Evolutionary conservation across 2,797 vertebrate species (phyloP), one percentile per base, ranked within the genome.

Genomic region (Mionectes olivaceus): DNA sequence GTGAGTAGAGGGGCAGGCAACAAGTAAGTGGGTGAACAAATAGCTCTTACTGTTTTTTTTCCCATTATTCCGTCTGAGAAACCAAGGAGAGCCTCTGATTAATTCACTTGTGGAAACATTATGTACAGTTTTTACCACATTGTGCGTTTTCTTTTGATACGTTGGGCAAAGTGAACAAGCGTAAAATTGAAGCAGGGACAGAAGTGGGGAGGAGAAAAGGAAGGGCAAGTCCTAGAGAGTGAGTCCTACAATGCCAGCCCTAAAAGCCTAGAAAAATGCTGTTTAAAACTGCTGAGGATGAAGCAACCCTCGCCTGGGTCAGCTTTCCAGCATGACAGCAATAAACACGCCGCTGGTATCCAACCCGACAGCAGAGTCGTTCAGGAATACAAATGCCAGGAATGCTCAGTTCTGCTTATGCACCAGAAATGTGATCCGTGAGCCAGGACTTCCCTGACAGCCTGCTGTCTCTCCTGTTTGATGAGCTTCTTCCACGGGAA

Each of bases 381-480:
- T 46, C 28, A 22, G 24, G 90, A 93, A 80, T 65, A 93, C 81
- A 64, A 57, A 85, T 44, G 30, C 1, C 17, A 5, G 0, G 0
- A 55, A 5, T 4, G 43, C 53, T 49, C 21, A 10, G 43, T 81
- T 88, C 37, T 69, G 59, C 49, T 84, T 37, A 4, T 7, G 88
- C 41, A 5, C 81, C 56, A 21, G 4, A 50, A 75, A 68, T 1
- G 9, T 8, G 5, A 2, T 19, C 12, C 5, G 9, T 50, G 43
- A 49, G 13, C 68, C 1, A 7, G 61, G 86, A 35, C 39, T 68
- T 76, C 19, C 63, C 75, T 18, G 47, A 7, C 71, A 55, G 61
- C 2, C 0, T 0, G 1, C 64, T 19, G 25, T 53, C 68, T 67
- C 65, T 80, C 25, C 5, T 19, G 0, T 65, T 14, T 35, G 39